These are phyloP conservation scores for Eumacrocentrus americanus DNA, from an alignment of 2,888 invertebrate species.

Conservation along the genomic window DNA sequence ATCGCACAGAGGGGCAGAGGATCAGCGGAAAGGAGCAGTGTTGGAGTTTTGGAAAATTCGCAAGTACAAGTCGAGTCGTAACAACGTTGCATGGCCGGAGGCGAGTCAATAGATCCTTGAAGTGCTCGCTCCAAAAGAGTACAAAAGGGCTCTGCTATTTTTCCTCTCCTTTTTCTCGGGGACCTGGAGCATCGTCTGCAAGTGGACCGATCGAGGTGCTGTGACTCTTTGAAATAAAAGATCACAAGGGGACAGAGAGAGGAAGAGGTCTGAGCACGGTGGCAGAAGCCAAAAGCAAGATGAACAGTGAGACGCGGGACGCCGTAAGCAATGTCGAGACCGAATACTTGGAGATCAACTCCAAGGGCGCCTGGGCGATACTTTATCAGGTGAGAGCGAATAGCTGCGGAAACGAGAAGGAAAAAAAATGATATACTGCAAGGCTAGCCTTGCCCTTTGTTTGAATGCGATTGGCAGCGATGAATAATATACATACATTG, in stretches of 20 bases:
- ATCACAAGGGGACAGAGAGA: background rate
- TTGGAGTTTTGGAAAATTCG: too few species aligned
- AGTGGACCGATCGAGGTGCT: too few species aligned
- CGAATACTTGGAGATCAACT: slow-evolving; percentile 75
- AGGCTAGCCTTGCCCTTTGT: background rate
- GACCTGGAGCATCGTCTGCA: too few species aligned
- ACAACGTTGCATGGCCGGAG: too few species aligned
- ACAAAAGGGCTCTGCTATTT: too few species aligned
- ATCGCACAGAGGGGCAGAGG: background rate
- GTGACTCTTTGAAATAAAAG: background rate
- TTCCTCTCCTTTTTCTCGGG: too few species aligned
- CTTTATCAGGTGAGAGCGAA: slow-evolving; percentile 71
- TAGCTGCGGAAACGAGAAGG: background rate
- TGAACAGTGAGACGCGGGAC: slow-evolving; percentile 46
- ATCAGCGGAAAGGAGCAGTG: too few species aligned
- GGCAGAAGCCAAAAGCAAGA: slow-evolving; percentile 34
- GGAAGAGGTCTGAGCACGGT: background rate
- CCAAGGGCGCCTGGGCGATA: slow-evolving; percentile 73
- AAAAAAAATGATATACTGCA: background rate
- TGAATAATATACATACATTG: slow-evolving; percentile 2
- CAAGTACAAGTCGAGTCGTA: too few species aligned
- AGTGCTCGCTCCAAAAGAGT: too few species aligned
- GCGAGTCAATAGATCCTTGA: too few species aligned
- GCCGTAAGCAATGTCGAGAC: slow-evolving; percentile 68
- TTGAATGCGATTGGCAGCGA: slow-evolving; percentile 15